These are phyloP conservation scores for Acanthoscelides obtectus DNA, from an alignment of 2,888 invertebrate species.

Conservation along the genomic window DNA sequence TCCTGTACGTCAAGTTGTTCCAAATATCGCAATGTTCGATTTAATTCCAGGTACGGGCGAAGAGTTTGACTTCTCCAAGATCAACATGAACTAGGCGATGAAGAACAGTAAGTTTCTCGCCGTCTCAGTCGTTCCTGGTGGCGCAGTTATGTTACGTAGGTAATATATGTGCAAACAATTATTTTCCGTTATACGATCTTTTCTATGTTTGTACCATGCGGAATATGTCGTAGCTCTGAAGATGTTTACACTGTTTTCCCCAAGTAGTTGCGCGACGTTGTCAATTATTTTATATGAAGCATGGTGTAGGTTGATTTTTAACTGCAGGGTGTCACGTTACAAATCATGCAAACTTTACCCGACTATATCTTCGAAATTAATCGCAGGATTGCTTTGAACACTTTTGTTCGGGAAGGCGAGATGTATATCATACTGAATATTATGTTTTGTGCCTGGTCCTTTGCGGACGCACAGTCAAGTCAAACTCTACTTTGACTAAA, in stretches of 20 bases:
- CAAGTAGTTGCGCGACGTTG: not conserved
- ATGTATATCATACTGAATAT: too few relatives aligned
- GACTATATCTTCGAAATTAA: too few relatives aligned
- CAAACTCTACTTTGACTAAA: too few relatives aligned
- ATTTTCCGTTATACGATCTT: conserved; percentile 22
- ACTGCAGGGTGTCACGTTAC: not conserved
- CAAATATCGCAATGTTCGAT: too few relatives aligned
- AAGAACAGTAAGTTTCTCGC: conserved; percentile 72
- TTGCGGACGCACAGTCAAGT: too few relatives aligned
- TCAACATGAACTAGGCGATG: conserved; percentile 87
- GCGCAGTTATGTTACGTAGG: conserved; percentile 25
- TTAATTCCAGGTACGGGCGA: conserved; percentile 68
- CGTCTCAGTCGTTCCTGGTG: conserved; percentile 1
- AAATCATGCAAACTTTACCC: too few relatives aligned
- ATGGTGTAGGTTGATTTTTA: not conserved
- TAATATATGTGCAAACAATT: conserved; percentile 32
- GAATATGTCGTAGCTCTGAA: not conserved
- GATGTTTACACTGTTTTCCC: not conserved
- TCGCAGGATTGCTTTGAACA: too few relatives aligned
- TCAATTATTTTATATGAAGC: not conserved
- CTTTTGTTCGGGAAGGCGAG: too few relatives aligned
- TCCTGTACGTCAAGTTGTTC: too few relatives aligned
- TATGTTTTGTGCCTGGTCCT: too few relatives aligned
- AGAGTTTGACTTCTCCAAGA: conserved; percentile 95
- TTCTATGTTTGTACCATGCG: not conserved